These are phyloP conservation scores for Electrophaes corylata DNA, from an alignment of 2,888 invertebrate genomes.

Conservation along the genomic window DNA sequence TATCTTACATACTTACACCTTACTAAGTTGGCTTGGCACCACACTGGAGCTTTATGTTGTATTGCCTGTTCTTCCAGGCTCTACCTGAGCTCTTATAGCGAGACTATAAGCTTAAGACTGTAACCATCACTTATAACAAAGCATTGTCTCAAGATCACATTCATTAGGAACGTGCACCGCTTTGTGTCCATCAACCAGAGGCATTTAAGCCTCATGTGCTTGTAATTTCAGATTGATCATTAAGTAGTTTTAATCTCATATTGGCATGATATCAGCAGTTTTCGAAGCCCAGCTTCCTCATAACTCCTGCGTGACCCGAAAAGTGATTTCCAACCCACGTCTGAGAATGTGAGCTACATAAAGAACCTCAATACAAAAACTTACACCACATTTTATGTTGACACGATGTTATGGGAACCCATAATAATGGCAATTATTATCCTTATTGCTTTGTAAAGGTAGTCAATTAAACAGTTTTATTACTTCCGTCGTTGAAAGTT, in stretches of 20 bases:
- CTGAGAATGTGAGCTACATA: not conserved
- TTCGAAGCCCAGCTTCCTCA: not conserved
- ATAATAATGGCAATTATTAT: slow-evolving; percentile 28
- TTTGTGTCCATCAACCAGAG: no score
- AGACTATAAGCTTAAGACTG: no score
- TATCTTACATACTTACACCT: no score
- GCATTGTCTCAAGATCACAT: no score
- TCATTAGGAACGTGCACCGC: no score
- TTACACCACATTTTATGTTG: slow-evolving; percentile 24
- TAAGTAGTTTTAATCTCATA: not conserved
- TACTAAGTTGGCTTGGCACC: no score
- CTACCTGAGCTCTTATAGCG: no score
- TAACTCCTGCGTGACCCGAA: not conserved
- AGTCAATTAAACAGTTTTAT: slow-evolving; percentile 27
- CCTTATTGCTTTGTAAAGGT: slow-evolving; percentile 31
- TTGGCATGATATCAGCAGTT: not conserved
- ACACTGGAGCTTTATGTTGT: no score
- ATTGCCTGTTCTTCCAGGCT: no score
- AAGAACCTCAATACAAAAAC: slow-evolving; percentile 16
- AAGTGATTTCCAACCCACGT: not conserved
- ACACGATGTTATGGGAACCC: slow-evolving; percentile 25
- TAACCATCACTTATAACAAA: no score
- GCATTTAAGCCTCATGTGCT: no score
- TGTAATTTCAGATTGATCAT: no score
- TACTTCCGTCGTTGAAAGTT: slow-evolving; percentile 24